A percentile compares a stretch with the other conserved stretches of the same genome.
phyloP scores from a whole-genome alignment of 2,113 vertebrate species.

The Chloebia gouldiae region DNA sequence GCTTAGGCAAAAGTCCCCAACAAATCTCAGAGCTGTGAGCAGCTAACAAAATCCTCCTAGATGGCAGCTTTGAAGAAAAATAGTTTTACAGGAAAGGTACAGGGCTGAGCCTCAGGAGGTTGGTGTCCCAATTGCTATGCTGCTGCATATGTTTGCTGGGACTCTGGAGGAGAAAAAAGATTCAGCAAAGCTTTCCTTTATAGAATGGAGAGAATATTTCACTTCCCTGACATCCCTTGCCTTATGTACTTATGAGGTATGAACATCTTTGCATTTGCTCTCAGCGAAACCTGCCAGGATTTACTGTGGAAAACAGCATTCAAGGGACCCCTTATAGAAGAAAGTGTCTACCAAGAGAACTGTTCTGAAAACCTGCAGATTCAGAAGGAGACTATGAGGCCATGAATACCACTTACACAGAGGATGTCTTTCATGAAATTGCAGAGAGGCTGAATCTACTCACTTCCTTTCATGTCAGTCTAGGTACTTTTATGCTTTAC shows the following conservation, averaged over 20 bases:
- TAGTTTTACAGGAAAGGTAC: background rate
- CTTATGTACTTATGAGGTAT: background rate
- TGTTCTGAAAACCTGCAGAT: background rate
- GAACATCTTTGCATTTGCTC: background rate
- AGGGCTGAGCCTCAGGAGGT: constrained; percentile 14
- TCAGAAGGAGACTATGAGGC: background rate
- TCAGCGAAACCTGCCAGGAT: background rate
- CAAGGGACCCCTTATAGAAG: background rate
- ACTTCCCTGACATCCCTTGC: background rate
- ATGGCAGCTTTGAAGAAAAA: constrained; percentile 41
- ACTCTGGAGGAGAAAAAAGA: background rate
- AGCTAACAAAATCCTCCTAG: constrained; percentile 23
- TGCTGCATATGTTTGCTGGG: background rate
- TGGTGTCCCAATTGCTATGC: background rate
- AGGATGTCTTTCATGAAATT: background rate
- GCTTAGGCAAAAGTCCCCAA: constrained; percentile 5
- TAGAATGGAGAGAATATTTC: background rate
- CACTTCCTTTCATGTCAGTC: background rate
- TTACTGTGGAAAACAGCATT: constrained; percentile 11
- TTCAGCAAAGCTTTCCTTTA: background rate
- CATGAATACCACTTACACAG: background rate
- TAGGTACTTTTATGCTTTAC: background rate
- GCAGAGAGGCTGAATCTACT: background rate
- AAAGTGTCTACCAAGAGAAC: background rate
- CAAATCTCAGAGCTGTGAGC: constrained; percentile 16